These are phyloP conservation scores for Temnothorax rugatulus DNA, from an alignment of 2,888 invertebrate species.

Conservation along the genomic window DNA sequence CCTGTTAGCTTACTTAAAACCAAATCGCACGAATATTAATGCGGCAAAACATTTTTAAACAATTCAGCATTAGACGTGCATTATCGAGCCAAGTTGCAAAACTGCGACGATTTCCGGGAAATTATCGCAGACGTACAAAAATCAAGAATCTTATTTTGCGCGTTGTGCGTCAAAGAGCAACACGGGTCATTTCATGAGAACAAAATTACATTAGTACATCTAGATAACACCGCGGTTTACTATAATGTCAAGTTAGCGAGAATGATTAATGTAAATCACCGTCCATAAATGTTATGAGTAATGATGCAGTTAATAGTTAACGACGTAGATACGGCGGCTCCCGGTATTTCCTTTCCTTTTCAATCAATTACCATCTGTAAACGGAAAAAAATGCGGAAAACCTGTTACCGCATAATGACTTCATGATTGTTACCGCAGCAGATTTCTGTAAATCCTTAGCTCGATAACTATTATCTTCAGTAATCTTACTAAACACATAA, in stretches of 20 bases:
- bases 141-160: background rate
- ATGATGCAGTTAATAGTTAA: conserved; percentile 70
- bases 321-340: conserved; percentile 70
- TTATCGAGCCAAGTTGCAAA: background rate
- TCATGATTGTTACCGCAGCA: conserved; percentile 69
- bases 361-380: conserved; percentile 69
- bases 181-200: background rate
- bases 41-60: background rate
- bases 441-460: conserved; percentile 62
- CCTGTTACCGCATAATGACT: conserved; percentile 75
- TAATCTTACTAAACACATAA: conserved; percentile 28
- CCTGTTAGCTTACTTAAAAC: background rate
- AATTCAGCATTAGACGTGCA: background rate
- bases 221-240: conserved; percentile 27
- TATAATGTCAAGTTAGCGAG: conserved; percentile 52
- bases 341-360: conserved; percentile 72
- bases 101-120: background rate
- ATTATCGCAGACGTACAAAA: background rate
- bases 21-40: background rate
- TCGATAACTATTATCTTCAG: conserved; percentile 63
- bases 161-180: background rate
- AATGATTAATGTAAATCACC: conserved; percentile 67
- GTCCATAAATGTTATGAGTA: conserved; percentile 72
- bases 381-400: conserved; percentile 66
- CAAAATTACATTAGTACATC: background rate